Base-by-base conservation (phyloP, 1,140 invertebrate genomes). In the Drosophila jambulina region DNA sequence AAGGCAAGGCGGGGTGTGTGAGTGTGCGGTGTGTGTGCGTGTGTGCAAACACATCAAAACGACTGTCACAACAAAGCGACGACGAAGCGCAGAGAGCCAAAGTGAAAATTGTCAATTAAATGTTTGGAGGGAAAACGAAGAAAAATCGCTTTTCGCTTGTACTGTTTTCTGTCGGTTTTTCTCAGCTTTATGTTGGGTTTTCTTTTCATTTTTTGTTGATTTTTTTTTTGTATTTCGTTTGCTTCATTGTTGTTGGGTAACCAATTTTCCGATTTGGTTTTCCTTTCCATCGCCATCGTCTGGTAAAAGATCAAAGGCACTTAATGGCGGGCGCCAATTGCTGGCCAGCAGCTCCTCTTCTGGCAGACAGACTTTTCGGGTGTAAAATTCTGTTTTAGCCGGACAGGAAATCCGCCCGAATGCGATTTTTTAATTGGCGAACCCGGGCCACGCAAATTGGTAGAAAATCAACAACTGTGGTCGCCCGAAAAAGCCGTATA, bases 71-170 rank as follows among this genome's bases (percentile, higher is more conserved):
- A 88, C 84, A 87, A 87, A 87, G 78, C 74, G 74, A 60, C n/a
- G 60, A 60, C 15, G 48, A 49, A 29, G 48, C 69, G 25, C 29
- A 56, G 59, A 45, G 8, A 62, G 58, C 59, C 63, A 87, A 83
- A 88, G 77, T 88, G 85, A 80, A 88, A 87, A 87, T 87, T 87
- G 84, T 88, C 84, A 87, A 87, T 87, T 87, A 87, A 88, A 88
- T 80, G 56, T 17, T 54, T 29, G 42, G 32, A 15, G 19, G 53
- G 43, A 74, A 59, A 46, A 43, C 74, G 54, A 67, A 43, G 71
- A 75, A 75, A 72, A 75, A 76, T 57, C 53, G 49, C 29, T 63
- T 75, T 75, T 75, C 69, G 23, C 58, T 45, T 46, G 29, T 56
- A 53, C 23, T 49, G 19, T 61, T 25, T 49, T 49, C 51, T 2